These are phyloP conservation scores for Bimastos eiseni DNA, from an alignment of 2,888 invertebrate species.

Conservation along the genomic window DNA sequence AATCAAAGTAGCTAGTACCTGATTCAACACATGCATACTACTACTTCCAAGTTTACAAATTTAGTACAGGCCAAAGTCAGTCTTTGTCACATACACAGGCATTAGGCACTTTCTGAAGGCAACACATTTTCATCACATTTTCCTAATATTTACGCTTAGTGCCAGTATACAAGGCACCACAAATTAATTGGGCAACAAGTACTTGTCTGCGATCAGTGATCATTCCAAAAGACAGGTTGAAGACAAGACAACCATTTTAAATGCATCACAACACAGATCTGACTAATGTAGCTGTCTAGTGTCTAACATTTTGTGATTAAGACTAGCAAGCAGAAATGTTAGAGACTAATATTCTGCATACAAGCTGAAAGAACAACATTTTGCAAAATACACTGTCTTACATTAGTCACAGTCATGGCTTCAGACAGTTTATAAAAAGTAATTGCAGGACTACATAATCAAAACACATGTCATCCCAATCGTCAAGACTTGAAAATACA, in stretches of 20 bases:
- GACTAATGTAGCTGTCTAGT: neutral
- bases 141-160: neutral
- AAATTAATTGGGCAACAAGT: neutral
- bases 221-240: neutral
- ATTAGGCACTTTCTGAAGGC: conserved; percentile 13
- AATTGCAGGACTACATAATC: neutral
- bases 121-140: neutral
- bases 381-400: neutral
- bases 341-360: too few species aligned
- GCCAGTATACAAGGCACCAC: neutral
- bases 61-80: neutral
- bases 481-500: neutral
- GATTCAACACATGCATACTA: neutral
- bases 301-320: conserved; percentile 2
- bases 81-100: neutral
- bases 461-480: neutral
- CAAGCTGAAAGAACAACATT: neutral
- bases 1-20: neutral
- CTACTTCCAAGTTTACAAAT: neutral
- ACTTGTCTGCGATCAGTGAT: neutral
- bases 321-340: neutral
- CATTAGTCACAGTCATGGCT: neutral
- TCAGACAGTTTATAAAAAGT: neutral
- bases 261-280: neutral
- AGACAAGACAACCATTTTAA: neutral